These are phyloP conservation scores for Acanthaster planci DNA, from an alignment of 35 echinoderm and acorn worm species.

Conservation along the genomic window DNA sequence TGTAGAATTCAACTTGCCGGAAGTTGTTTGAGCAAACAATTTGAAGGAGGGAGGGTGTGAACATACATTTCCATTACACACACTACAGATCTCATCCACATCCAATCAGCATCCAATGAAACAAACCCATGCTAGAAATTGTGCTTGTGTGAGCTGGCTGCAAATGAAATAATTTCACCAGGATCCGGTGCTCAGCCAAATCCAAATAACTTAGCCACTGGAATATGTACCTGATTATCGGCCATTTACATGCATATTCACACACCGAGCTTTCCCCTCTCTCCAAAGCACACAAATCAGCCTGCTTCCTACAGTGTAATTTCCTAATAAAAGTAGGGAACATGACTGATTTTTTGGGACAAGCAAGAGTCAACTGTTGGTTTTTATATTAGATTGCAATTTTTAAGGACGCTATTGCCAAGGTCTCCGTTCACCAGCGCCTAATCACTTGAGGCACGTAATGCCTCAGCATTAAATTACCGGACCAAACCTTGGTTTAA, in stretches of 20 bases:
- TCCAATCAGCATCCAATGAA: too few relatives aligned
- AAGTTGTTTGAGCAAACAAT: neutral
- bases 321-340: neutral
- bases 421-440: neutral
- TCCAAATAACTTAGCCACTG: neutral
- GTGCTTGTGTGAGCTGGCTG: neutral
- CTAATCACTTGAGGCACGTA: conserved; percentile 19
- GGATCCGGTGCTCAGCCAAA: neutral
- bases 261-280: conserved; percentile 2
- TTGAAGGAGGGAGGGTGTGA: too few relatives aligned
- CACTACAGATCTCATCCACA: too few relatives aligned
- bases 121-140: neutral
- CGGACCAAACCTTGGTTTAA: neutral
- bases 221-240: neutral
- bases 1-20: conserved; percentile 6
- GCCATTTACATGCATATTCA: conserved; percentile 23
- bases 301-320: neutral
- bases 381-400: conserved; percentile 24
- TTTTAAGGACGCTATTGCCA: neutral
- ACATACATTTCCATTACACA: too few relatives aligned
- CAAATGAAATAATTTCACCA: conserved; percentile 18
- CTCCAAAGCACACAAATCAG: neutral
- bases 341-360: conserved; percentile 3
- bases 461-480: conserved; percentile 20
- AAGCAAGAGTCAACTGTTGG: conserved; percentile 11